Percentiles rank a stretch among this genome's conserved stretches.
These are phyloP conservation scores for Epirrhoe tristata DNA, from an alignment of 2,888 invertebrate species.

Conservation along the genomic window DNA sequence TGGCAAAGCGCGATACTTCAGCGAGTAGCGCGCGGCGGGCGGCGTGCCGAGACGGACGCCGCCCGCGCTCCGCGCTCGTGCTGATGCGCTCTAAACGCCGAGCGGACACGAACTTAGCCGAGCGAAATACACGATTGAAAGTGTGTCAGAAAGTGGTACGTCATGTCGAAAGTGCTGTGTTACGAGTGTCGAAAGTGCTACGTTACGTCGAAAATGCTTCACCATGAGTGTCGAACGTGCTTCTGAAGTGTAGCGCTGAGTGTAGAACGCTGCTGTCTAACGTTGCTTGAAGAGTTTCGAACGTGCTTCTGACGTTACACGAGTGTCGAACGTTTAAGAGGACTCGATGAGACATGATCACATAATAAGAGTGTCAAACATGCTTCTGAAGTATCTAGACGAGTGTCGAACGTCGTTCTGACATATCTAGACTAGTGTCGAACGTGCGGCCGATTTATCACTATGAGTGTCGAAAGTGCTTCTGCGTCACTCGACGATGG, in stretches of 20 bases:
- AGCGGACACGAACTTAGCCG: background rate
- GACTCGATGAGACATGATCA: too few relatives aligned
- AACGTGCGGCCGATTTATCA: background rate
- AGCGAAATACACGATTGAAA: too few relatives aligned
- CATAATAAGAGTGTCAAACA: background rate
- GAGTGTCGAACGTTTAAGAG: background rate
- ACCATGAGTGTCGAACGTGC: background rate
- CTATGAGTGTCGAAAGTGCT: background rate
- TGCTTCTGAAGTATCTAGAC: too few relatives aligned
- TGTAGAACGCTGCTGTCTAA: background rate
- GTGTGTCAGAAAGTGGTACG: too few relatives aligned
- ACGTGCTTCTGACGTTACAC: background rate
- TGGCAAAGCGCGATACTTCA: constrained; percentile 79
- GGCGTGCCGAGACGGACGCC: constrained; percentile 2
- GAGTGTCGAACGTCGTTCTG: too few relatives aligned
- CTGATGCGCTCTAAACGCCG: background rate
- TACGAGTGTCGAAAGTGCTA: background rate
- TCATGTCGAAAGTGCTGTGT: too few relatives aligned
- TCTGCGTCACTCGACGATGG: background rate
- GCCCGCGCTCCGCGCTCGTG: background rate
- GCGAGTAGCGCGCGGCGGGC: constrained; percentile 60
- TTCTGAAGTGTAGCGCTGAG: background rate
- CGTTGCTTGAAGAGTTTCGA: background rate
- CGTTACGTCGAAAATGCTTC: background rate
- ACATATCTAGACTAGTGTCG: background rate